Percentiles rank a stretch among this genome's conserved stretches.
phyloP scores from a whole-genome alignment of 2,113 vertebrate species.

The Monarcha castaneiventris region DNA sequence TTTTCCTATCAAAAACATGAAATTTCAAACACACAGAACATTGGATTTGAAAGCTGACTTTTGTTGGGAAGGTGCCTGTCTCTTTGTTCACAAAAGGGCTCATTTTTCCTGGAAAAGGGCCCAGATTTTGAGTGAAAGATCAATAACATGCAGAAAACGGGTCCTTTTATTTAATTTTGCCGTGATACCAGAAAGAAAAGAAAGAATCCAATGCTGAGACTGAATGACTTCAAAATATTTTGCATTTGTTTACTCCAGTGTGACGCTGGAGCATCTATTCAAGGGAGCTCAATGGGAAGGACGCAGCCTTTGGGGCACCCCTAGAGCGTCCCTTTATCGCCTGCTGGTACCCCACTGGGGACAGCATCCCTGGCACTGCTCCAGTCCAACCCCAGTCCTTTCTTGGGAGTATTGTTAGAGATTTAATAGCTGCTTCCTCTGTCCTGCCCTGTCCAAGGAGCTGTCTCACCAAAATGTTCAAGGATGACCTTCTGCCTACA shows the following conservation, averaged over 20 bases:
- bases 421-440: not conserved
- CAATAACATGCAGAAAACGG: conserved; percentile 15
- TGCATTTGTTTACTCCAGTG: conserved; percentile 18
- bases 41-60: conserved; percentile 57
- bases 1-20: conserved; percentile 47
- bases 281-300: not conserved
- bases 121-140: conserved; percentile 67
- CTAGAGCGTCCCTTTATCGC: not conserved
- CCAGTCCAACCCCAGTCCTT: not conserved
- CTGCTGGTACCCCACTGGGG: not conserved
- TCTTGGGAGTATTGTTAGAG: not conserved
- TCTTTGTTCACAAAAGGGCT: conserved; percentile 62
- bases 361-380: not conserved
- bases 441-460: not conserved
- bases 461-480: not conserved
- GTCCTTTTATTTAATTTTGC: conserved; percentile 51
- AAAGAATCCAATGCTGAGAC: not conserved
- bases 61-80: conserved; percentile 56
- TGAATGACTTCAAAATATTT: conserved; percentile 58
- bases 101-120: conserved; percentile 64
- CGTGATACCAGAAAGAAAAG: not conserved
- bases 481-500: not conserved
- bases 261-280: not conserved
- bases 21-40: conserved; percentile 41
- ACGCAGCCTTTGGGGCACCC: not conserved